phyloP scores from a whole-genome alignment of 2,888 invertebrate species.

The Harmothoe impar region DNA sequence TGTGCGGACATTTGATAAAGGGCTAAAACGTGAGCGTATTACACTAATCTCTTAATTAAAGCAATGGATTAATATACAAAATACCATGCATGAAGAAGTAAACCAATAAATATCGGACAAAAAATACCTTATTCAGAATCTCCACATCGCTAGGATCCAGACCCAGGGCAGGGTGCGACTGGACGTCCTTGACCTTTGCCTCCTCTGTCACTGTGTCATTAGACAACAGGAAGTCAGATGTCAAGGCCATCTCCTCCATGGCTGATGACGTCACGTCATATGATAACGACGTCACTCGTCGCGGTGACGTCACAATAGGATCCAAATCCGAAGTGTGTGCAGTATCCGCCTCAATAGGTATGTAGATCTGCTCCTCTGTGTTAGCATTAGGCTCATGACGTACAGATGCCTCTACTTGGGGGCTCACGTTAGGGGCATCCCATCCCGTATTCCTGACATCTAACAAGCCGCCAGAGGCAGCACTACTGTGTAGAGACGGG shows the following conservation, averaged over 20 bases:
- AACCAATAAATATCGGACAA: no score
- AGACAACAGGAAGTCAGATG: neutral
- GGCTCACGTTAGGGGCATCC: no score
- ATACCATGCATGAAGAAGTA: no score
- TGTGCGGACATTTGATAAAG: no score
- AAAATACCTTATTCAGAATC: neutral
- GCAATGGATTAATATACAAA: no score
- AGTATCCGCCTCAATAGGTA: neutral
- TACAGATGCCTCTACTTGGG: no score
- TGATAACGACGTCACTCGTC: neutral
- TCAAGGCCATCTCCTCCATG: neutral
- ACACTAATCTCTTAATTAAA: no score
- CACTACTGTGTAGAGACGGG: neutral
- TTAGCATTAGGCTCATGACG: neutral
- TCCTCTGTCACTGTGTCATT: neutral
- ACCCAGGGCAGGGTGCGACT: neutral
- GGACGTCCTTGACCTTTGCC: neutral
- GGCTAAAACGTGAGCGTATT: no score
- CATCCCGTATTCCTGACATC: no score
- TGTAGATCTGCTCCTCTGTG: neutral
- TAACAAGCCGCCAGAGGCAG: no score
- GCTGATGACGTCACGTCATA: neutral
- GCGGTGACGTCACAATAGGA: neutral
- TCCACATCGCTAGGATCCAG: neutral
- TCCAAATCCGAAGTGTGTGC: neutral